Evolutionary conservation across 2,113 vertebrate species (phyloP).

Genomic region (Semnornis frantzii): DNA sequence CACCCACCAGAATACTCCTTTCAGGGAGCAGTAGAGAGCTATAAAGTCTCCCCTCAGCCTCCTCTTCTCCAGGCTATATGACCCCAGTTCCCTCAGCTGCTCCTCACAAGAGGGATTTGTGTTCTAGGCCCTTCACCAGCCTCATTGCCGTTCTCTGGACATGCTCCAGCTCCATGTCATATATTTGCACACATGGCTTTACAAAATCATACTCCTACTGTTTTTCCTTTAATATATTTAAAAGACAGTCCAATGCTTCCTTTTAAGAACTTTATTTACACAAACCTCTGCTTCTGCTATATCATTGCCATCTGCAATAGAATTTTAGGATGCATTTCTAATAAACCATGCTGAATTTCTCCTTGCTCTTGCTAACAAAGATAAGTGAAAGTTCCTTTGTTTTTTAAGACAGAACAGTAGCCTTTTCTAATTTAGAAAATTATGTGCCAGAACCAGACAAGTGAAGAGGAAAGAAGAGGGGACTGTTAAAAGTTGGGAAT

Average conservation of each 20-base stretch:
- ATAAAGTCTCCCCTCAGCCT: no score
- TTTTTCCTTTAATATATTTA: background rate
- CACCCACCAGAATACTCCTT: no score
- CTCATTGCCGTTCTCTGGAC: no score
- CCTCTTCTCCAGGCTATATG: no score
- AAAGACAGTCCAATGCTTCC: background rate
- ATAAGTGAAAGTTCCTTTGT: background rate
- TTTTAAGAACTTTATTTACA: background rate
- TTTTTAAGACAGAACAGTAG: background rate
- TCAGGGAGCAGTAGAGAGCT: no score
- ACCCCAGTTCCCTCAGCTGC: no score
- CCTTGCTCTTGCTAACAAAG: background rate
- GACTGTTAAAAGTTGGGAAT: slow-evolving; percentile 36
- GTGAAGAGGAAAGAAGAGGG: slow-evolving; percentile 55
- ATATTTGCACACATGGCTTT: background rate
- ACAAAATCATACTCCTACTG: background rate
- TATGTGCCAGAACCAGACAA: slow-evolving; percentile 45
- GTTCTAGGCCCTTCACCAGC: no score
- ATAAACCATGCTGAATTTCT: background rate
- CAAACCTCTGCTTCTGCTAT: background rate
- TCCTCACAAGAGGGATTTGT: no score
- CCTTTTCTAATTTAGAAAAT: slow-evolving; percentile 55
- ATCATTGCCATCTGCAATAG: background rate
- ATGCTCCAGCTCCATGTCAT: background rate
- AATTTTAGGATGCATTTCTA: background rate